Percentiles rank a stretch among this genome's conserved stretches.
Conservation (phyloP, 2,113 vertebrate genomes). For the Carassius gibelio region DNA sequence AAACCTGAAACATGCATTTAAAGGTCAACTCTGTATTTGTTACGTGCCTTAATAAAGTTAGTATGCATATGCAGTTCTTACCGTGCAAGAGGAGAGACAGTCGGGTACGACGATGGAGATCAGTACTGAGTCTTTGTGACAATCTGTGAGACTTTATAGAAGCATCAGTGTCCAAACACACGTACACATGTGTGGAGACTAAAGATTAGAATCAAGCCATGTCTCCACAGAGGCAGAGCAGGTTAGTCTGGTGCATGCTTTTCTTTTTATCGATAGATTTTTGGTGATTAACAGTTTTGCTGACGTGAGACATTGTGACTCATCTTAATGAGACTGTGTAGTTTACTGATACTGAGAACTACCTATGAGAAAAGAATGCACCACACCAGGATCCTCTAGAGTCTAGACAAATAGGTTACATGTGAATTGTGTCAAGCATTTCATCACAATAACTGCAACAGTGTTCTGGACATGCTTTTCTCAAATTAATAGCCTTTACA, state of each 20-base stretch:
- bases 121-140: neutral
- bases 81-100: neutral
- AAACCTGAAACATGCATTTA: neutral
- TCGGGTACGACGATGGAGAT: neutral
- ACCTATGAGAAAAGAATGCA: neutral
- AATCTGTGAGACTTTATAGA: constrained; percentile 41
- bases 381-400: neutral
- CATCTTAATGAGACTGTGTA: neutral
- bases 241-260: constrained; percentile 37
- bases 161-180: neutral
- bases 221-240: constrained; percentile 1
- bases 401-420: neutral
- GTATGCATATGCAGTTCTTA: constrained; percentile 5
- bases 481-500: neutral
- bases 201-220: constrained; percentile 31
- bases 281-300: constrained; percentile 12
- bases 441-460: neutral
- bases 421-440: neutral
- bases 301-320: neutral
- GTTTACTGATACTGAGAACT: neutral
- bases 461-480: neutral
- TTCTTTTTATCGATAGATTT: constrained; percentile 43
- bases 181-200: constrained; percentile 12
- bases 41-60: neutral
- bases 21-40: neutral